Evolutionary conservation across 2,113 vertebrate species (phyloP).

Genomic region (Collichthys lucidus): DNA sequence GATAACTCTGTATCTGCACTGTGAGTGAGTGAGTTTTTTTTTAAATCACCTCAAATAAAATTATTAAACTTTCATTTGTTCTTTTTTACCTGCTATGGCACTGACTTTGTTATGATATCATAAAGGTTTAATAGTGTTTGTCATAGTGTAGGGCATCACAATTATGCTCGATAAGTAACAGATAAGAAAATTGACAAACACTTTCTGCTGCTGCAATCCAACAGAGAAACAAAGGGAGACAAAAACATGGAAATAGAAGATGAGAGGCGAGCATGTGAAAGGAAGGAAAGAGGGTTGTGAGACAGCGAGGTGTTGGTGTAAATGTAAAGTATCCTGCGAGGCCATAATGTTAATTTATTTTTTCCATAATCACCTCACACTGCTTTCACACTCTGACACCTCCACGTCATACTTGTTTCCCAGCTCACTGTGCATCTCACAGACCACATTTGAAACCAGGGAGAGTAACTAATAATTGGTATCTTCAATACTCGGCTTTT

Average conservation of each 20-base stretch:
- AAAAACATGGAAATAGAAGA: background rate
- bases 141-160: background rate
- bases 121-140: background rate
- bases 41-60: background rate
- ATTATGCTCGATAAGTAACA: background rate
- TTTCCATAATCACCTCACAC: constrained; percentile 52
- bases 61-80: background rate
- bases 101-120: background rate
- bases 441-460: constrained; percentile 26
- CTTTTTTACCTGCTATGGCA: background rate
- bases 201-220: background rate
- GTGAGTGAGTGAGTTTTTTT: background rate
- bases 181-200: background rate
- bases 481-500: constrained; percentile 33
- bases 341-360: constrained; percentile 20
- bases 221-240: constrained; percentile 15
- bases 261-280: constrained; percentile 27
- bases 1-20: background rate
- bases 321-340: constrained; percentile 18
- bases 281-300: constrained; percentile 10
- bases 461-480: constrained; percentile 9
- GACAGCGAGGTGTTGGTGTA: constrained; percentile 42
- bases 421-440: background rate
- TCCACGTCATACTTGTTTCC: background rate
- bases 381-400: constrained; percentile 27